Base-by-base conservation (phyloP, 2,113 vertebrate genomes). In the Chaenogobius annularis region DNA sequence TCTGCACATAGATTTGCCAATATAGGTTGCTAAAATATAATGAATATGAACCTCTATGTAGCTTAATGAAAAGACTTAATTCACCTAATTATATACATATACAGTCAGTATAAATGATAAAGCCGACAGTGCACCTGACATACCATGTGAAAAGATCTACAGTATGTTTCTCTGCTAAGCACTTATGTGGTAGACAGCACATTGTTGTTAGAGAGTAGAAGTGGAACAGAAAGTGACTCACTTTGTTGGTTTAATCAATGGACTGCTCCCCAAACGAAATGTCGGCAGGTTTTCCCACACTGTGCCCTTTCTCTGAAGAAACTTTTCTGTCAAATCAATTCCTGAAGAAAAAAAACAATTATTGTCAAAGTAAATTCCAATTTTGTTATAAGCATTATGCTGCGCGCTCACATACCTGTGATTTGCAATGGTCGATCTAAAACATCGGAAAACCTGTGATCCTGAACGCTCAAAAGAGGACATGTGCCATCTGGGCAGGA, bases 271-370 rank as follows among this genome's bases (percentile, higher is more conserved):
- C 80, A 99, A 88, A 75, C 94, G 95, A 91, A 95, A 97, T 37
- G 96, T 94, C 9, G 87, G 77, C 86, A 94, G 93, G 85, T 95
- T 94, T 56, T 94, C 92, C 80, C 93, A 91, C 74, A 94, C 90
- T 19, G 94, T 92, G 37, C 94, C 92, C 74, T 90, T 96, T 73
- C 94, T 93, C 70, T 95, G 90, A 79, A 96, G 94, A 92, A 99
- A 99, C 52, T 90, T 95, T 83, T 96, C 95, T 67, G 94, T 94
- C 78, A 99, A 92, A 90, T 99, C 96, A 89, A 96, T 96, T 69
- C 98, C 98, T 99, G 89, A 20, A 19, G 86, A 92, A 83, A 72
- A 66, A 79, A 80, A 58, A 58, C 31, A 62, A 9, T 19, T 43
- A 35, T 26, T 20, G 11, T 55, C 0, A 50, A 40, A 19, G 2